Conservation (phyloP, 2,797 vertebrate species). For the Leuciscus waleckii region DNA sequence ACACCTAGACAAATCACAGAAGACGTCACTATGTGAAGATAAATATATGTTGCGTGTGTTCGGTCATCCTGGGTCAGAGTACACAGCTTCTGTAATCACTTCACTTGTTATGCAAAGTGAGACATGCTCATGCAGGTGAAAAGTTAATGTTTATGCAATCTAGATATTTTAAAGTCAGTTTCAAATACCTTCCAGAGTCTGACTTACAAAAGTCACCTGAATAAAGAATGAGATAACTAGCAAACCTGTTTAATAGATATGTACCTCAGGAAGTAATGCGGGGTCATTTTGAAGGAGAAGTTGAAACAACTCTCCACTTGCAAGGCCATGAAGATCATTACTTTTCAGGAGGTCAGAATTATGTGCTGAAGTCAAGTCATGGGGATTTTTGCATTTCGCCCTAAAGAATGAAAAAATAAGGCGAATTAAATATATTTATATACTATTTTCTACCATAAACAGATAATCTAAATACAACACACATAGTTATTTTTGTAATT, state of each 20-base stretch:
- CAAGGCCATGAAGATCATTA: conserved; percentile 74
- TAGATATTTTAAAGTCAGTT: neutral
- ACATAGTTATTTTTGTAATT: neutral
- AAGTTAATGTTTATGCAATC: neutral
- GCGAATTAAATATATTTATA: neutral
- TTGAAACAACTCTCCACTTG: conserved; percentile 78
- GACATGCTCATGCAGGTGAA: neutral
- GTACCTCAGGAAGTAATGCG: conserved; percentile 88
- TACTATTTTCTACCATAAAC: neutral
- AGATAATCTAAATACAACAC: neutral
- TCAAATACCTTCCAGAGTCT: neutral
- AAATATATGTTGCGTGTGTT: neutral
- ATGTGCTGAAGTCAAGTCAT: conserved; percentile 72
- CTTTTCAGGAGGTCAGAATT: conserved; percentile 76
- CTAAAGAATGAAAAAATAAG: conserved; percentile 63
- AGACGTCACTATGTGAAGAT: neutral
- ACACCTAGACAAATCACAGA: conserved; percentile 74
- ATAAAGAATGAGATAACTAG: neutral
- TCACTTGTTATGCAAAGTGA: neutral
- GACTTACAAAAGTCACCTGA: neutral
- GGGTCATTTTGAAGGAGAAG: conserved; percentile 92
- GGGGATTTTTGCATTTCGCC: conserved; percentile 75
- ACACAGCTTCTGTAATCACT: neutral
- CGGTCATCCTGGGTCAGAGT: neutral
- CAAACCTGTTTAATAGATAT: conserved; percentile 46